phyloP scores from a whole-genome alignment of 2,113 vertebrate species.

The Chroicocephalus ridibundus region DNA sequence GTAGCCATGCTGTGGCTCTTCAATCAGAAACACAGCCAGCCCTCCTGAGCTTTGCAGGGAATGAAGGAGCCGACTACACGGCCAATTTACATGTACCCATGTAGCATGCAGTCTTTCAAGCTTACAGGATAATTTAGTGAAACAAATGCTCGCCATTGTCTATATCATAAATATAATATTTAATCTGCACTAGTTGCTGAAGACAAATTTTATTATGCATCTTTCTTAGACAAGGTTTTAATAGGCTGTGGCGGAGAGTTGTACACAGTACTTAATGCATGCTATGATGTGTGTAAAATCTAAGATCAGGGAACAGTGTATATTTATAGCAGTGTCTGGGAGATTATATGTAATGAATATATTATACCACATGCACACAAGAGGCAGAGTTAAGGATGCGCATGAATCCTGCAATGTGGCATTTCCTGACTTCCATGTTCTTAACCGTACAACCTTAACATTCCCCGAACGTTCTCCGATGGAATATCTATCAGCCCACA shows the following conservation, averaged over 20 bases:
- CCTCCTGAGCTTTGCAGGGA: not conserved
- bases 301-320: not conserved
- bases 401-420: not conserved
- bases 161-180: not conserved
- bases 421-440: not conserved
- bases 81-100: not conserved
- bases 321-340: slow-evolving; percentile 53
- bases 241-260: not conserved
- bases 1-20: not conserved
- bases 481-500: slow-evolving; percentile 44
- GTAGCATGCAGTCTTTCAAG: not conserved
- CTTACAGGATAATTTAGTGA: not conserved
- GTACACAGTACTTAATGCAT: not conserved
- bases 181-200: not conserved
- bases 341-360: slow-evolving; percentile 34
- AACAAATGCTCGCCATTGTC: not conserved
- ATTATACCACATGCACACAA: not conserved
- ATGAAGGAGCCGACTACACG: not conserved
- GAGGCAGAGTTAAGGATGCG: slow-evolving; percentile 14
- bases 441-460: slow-evolving; percentile 26
- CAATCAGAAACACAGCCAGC: not conserved
- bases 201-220: not conserved
- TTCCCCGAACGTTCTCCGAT: not conserved
- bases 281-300: slow-evolving; percentile 22
- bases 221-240: slow-evolving; percentile 34